A percentile compares a stretch with the other conserved stretches of the same genome.
Conservation (phyloP, 2,113 vertebrate genomes). For the Nanorana parkeri region DNA sequence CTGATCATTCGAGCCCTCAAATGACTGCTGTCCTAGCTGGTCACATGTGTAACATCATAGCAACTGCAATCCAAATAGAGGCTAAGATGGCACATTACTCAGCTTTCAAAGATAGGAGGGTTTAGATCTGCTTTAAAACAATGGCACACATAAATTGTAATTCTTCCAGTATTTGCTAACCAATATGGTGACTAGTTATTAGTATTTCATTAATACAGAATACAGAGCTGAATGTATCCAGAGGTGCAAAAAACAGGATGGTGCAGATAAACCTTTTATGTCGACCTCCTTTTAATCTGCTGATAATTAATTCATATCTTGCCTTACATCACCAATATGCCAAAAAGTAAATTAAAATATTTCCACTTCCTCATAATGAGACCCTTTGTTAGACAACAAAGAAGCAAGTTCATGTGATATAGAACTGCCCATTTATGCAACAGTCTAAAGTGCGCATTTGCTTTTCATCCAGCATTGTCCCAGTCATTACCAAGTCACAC, state of each 20-base stretch:
- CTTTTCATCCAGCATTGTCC: not conserved
- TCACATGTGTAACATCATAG: no score
- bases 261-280: not conserved
- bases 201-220: not conserved
- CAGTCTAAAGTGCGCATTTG: not conserved
- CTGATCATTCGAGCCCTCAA: no score
- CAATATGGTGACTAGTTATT: not conserved
- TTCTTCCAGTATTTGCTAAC: not conserved
- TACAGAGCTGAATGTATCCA: not conserved
- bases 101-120: no score
- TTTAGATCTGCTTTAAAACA: no score
- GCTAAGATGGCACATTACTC: no score
- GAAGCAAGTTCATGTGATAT: not conserved
- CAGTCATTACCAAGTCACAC: not conserved
- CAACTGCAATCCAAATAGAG: no score
- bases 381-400: slow-evolving; percentile 20
- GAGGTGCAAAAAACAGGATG: not conserved
- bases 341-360: slow-evolving; percentile 18
- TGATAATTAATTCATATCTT: slow-evolving; percentile 29
- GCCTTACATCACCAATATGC: slow-evolving; percentile 4
- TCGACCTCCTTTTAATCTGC: slow-evolving; percentile 10
- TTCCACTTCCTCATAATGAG: slow-evolving; percentile 3
- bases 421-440: not conserved
- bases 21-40: no score
- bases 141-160: no score